Percentiles rank a stretch among this genome's conserved stretches.
Evolutionary conservation across 2,888 invertebrate genomes (phyloP).

Genomic region (Platycheirus rosarum): DNA sequence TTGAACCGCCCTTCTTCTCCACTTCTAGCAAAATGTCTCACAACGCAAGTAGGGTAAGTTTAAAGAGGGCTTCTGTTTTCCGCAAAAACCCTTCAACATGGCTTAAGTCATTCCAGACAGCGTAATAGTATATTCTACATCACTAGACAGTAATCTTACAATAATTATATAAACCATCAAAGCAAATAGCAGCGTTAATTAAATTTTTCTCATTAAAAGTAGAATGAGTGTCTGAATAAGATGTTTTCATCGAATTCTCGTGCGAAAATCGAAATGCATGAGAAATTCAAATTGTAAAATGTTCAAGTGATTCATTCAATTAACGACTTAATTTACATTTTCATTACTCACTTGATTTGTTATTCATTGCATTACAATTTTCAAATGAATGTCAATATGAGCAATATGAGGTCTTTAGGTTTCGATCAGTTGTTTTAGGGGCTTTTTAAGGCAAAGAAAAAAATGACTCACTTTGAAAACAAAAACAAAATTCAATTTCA

Average conservation of each 20-base stretch:
- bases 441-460: background rate
- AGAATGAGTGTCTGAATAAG: background rate
- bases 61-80: too few relatives aligned
- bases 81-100: too few relatives aligned
- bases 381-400: constrained; percentile 8
- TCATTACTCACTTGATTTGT: constrained; percentile 13
- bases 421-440: background rate
- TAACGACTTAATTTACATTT: constrained; percentile 9
- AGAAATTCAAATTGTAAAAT: background rate
- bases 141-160: too few relatives aligned
- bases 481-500: too few relatives aligned
- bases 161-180: too few relatives aligned
- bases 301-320: constrained; percentile 6
- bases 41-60: too few relatives aligned
- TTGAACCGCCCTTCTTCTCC: too few relatives aligned
- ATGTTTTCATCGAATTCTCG: background rate
- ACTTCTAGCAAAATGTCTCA: too few relatives aligned
- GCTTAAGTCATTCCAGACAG: too few relatives aligned
- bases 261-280: background rate
- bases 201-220: constrained; percentile 4
- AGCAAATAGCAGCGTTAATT: constrained; percentile 2
- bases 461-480: background rate
- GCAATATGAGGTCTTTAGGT: background rate
- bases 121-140: too few relatives aligned
- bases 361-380: constrained; percentile 19